A percentile compares a stretch with the other conserved stretches of the same genome.
These are phyloP conservation scores for Ceratothoa steindachneri DNA, from an alignment of 2,888 invertebrate genomes.

Conservation along the genomic window DNA sequence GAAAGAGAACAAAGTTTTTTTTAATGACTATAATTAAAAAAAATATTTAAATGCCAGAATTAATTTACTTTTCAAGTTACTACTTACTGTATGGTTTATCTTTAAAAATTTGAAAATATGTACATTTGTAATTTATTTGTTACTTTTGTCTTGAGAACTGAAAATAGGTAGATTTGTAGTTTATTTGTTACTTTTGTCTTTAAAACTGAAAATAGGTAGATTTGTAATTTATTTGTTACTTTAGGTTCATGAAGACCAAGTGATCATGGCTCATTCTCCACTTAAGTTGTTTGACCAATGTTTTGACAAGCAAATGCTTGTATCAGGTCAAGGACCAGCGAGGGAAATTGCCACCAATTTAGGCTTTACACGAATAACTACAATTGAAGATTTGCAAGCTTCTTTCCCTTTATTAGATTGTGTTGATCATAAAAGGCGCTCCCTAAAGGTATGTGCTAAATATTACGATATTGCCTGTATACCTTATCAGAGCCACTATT, in stretches of 20 bases:
- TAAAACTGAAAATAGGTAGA: no score
- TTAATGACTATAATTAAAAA: no score
- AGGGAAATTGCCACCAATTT: slow-evolving; percentile 59
- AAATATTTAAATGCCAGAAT: no score
- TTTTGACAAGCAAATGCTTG: slow-evolving; percentile 61
- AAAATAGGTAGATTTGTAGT: no score
- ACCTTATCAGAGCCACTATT: background rate
- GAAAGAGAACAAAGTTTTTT: no score
- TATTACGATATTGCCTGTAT: background rate
- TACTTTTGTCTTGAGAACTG: no score
- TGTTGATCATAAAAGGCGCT: slow-evolving; percentile 56
- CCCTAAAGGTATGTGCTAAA: slow-evolving; percentile 49
- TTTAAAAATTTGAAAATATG: no score
- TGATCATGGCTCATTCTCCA: slow-evolving; percentile 65
- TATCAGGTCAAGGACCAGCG: slow-evolving; percentile 56
- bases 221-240: no score
- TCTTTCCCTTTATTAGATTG: slow-evolving; percentile 63
- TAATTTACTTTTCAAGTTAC: no score
- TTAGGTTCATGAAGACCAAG: slow-evolving; percentile 57
- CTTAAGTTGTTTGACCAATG: slow-evolving; percentile 61
- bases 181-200: no score
- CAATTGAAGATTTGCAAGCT: slow-evolving; percentile 59
- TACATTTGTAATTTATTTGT: no score
- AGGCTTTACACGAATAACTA: slow-evolving; percentile 62
- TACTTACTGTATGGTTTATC: no score